Evolutionary conservation across 2,888 invertebrate genomes (phyloP), one percentile per base, ranked within the genome.

Genomic region (Schrankia costaestrigalis): DNA sequence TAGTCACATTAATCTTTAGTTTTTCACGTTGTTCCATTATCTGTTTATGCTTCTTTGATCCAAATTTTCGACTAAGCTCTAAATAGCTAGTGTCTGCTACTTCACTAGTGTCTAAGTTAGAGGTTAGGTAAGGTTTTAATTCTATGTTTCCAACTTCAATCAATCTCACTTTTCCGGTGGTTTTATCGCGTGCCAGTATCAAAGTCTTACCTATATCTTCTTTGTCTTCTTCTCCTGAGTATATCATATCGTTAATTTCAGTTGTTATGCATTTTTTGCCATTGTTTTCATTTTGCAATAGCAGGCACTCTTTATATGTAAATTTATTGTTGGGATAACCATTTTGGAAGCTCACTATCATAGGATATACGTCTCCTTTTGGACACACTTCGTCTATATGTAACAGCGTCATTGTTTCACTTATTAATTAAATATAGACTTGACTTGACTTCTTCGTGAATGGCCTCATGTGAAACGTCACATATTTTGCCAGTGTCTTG

Each of bases 41-140:
- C 47, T 91, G 71, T 59, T 90, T 92, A 0, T 80, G 78, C 56
- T 84, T 90, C 46, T 93, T 92, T 0, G 92, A 92, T 1, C 92
- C 92, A 57, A 93, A 93, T 46, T 91, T 87, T 53, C 90, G 90
- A 26, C 90, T 90, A 0, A 93, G 67, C 31, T 86, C 86, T 11
- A 80, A 56, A 24, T 64, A 54, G 11, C 73, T 80, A 0, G 68
- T 74, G 10, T 85, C 78, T 0, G 65, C 31, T 0, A 51, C 15
- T 4, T 67, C 57, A 0, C 65, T 31, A 0, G 57, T 31, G 4
- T 68, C 60, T 1, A 61, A 19, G 1, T 71, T 59, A 0, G 43
- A 48, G 37, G 64, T 66, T 0, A 78, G 10, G 0, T 56, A 15
- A 0, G 85, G 81, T 52, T 76, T 77, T 1, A 84, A 11, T n/a